phyloP scores from a whole-genome alignment of 2,888 invertebrate species.

The Theretra japonica region DNA sequence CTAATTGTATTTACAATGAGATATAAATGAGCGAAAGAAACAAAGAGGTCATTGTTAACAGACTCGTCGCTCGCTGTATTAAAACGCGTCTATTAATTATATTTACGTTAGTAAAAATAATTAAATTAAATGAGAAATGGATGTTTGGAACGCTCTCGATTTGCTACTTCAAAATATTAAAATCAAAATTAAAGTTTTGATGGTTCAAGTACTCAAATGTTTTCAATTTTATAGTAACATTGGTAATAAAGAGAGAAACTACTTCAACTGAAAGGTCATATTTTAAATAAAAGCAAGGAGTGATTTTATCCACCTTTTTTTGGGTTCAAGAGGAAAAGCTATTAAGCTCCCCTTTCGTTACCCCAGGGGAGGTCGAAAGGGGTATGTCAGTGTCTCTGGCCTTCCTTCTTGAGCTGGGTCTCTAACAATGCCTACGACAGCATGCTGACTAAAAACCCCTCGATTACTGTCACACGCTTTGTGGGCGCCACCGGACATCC shows the following conservation, averaged over 20 bases:
- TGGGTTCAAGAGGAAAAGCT: too few relatives aligned
- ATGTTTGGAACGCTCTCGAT: not conserved
- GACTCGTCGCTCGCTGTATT: conserved; percentile 2
- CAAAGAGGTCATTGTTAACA: conserved; percentile 11
- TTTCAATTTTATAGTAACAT: not conserved
- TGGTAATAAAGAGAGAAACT: not conserved
- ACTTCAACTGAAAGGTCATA: too few relatives aligned
- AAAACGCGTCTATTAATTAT: conserved; percentile 5
- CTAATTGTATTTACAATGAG: conserved; percentile 23
- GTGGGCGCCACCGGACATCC: too few relatives aligned
- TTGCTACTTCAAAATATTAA: not conserved
- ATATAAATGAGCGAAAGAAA: conserved; percentile 3
- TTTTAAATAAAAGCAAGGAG: too few relatives aligned
- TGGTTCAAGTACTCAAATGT: not conserved
- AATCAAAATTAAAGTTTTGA: not conserved
- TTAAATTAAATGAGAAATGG: not conserved
- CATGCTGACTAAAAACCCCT: too few relatives aligned
- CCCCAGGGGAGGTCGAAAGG: too few relatives aligned
- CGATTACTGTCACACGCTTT: too few relatives aligned
- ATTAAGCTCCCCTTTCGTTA: too few relatives aligned
- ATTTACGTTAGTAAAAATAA: conserved; percentile 4
- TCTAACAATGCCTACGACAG: too few relatives aligned
- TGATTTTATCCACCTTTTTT: too few relatives aligned
- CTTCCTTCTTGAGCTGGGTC: too few relatives aligned
- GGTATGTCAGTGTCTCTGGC: too few relatives aligned